These are phyloP conservation scores for Gyrodactylus salaris DNA, from an alignment of 1,140 invertebrate genomes.

Conservation along the genomic window DNA sequence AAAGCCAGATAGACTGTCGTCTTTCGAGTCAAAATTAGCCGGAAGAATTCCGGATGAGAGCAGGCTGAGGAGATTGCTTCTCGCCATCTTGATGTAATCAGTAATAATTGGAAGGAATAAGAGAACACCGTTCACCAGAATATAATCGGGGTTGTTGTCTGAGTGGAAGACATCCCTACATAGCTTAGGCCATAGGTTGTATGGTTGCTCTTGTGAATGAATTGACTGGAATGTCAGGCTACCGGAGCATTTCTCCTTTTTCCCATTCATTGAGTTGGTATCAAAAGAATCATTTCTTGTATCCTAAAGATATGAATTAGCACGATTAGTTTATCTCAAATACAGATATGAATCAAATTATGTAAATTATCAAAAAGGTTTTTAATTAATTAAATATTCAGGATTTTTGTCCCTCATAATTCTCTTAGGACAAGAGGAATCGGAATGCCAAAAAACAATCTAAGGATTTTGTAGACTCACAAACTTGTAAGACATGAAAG, in stretches of 20 bases:
- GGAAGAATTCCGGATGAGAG: not conserved
- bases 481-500: too few relatives aligned
- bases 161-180: not conserved
- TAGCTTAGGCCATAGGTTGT: not conserved
- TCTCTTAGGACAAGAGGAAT: not conserved
- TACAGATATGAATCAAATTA: too few relatives aligned
- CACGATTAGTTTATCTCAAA: too few relatives aligned
- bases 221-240: not conserved
- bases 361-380: too few relatives aligned
- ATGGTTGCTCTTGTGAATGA: not conserved
- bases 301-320: too few relatives aligned
- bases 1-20: not conserved
- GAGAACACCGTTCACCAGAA: not conserved
- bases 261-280: too few relatives aligned
- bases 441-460: too few relatives aligned
- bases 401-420: too few relatives aligned
- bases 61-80: not conserved
- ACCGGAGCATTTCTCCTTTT: not conserved
- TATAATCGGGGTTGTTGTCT: not conserved
- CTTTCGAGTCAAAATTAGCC: not conserved
- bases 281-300: too few relatives aligned
- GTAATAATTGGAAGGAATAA: not conserved
- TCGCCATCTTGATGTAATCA: not conserved
- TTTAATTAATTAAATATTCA: too few relatives aligned
- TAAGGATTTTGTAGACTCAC: too few relatives aligned